Percentiles rank a stretch among this genome's conserved stretches.
These are phyloP conservation scores for Dryomyza anilis DNA, from an alignment of 2,888 invertebrate genomes.

Conservation along the genomic window DNA sequence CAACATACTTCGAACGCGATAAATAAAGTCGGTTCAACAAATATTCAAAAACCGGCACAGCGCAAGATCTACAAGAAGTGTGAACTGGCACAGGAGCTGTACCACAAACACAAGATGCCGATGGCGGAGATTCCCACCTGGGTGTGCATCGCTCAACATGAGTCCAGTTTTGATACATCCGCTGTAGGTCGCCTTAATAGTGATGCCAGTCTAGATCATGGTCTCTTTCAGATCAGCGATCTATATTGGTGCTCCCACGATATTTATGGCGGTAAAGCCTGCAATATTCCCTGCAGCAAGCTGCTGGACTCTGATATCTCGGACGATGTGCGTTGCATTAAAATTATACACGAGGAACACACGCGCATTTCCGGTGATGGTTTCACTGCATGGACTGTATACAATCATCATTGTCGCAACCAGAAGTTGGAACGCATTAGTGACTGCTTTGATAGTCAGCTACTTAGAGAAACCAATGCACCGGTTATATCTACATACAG, in stretches of 20 bases:
- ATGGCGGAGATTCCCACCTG: slow-evolving; percentile 66
- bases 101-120: slow-evolving; percentile 64
- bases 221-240: slow-evolving; percentile 76
- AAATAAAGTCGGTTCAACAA: background rate
- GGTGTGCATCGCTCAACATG: slow-evolving; percentile 77
- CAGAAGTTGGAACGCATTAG: slow-evolving; percentile 33
- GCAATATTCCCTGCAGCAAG: slow-evolving; percentile 66
- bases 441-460: slow-evolving; percentile 39
- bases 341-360: slow-evolving; percentile 69
- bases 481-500: background rate
- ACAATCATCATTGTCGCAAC: slow-evolving; percentile 65
- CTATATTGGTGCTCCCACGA: slow-evolving; percentile 70
- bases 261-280: slow-evolving; percentile 65
- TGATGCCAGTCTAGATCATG: slow-evolving; percentile 71
- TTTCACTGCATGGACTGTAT: slow-evolving; percentile 75
- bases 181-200: slow-evolving; percentile 63
- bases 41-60: slow-evolving; percentile 4
- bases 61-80: slow-evolving; percentile 70
- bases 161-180: slow-evolving; percentile 72
- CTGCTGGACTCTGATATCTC: slow-evolving; percentile 71
- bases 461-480: slow-evolving; percentile 20
- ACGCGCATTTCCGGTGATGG: slow-evolving; percentile 70
- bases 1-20: background rate
- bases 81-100: slow-evolving; percentile 72
- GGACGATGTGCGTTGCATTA: slow-evolving; percentile 72